A percentile compares a stretch with the other conserved stretches of the same genome.
phyloP scores from a whole-genome alignment of 2,113 vertebrate species.

The Hystrix brachyura region DNA sequence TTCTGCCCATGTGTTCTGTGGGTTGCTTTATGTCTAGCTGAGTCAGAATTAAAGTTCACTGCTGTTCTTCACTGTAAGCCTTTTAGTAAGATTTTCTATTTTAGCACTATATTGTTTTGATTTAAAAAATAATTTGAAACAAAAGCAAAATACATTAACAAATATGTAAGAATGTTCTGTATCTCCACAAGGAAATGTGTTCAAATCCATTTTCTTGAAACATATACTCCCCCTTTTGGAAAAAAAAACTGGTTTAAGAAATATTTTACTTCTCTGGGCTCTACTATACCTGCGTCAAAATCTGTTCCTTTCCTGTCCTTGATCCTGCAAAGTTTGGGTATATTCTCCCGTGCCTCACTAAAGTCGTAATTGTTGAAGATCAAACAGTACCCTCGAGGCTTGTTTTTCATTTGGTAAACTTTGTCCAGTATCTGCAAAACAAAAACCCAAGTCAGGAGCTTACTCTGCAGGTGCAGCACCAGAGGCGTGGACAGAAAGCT shows the following conservation, averaged over 20 bases:
- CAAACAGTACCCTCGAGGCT: slow-evolving; percentile 91
- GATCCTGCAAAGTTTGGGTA: not conserved
- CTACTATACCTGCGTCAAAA: slow-evolving; percentile 88
- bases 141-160: slow-evolving; percentile 9
- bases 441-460: slow-evolving; percentile 39
- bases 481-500: not conserved
- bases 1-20: not conserved
- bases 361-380: slow-evolving; percentile 94
- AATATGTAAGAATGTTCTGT: slow-evolving; percentile 11
- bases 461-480: not conserved
- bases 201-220: slow-evolving; percentile 20
- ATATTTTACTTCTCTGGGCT: not conserved
- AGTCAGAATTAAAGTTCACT: slow-evolving; percentile 39
- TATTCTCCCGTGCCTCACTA: slow-evolving; percentile 64
- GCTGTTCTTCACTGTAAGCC: not conserved
- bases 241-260: not conserved
- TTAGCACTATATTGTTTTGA: not conserved
- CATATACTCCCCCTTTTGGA: not conserved
- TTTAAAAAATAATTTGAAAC: not conserved
- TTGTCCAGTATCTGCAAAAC: slow-evolving; percentile 61
- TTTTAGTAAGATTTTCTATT: slow-evolving; percentile 48
- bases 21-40: not conserved
- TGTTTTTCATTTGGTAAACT: slow-evolving; percentile 89
- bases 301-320: slow-evolving; percentile 87
- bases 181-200: not conserved